phyloP scores from a whole-genome alignment of 2,888 invertebrate species.

The Cephus pulcher region DNA sequence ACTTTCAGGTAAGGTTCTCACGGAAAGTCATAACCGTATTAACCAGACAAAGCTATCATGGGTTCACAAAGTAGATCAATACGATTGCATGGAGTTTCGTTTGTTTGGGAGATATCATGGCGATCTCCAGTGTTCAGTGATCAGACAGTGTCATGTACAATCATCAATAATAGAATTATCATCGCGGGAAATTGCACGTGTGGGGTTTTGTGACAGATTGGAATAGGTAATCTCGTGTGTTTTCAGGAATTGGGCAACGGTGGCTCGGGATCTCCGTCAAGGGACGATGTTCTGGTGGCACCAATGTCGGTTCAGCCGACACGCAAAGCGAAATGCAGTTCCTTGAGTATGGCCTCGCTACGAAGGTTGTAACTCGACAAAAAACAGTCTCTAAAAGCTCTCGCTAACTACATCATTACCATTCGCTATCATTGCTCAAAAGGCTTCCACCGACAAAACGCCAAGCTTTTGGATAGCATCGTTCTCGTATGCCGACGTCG shows the following conservation, averaged over 20 bases:
- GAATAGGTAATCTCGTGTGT: slow-evolving; percentile 31
- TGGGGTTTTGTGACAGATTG: not conserved
- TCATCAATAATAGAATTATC: not conserved
- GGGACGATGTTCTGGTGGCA: slow-evolving; percentile 76
- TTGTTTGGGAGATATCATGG: not conserved
- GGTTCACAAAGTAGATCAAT: not conserved
- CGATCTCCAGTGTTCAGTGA: not conserved
- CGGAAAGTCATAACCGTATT: not conserved
- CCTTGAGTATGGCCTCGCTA: slow-evolving; percentile 75
- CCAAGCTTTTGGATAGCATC: not conserved
- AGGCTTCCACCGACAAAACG: slow-evolving; percentile 17
- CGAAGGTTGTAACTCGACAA: slow-evolving; percentile 74
- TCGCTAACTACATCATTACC: slow-evolving; percentile 18
- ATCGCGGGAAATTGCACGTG: not conserved
- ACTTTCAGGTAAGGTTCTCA: not conserved
- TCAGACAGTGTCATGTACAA: not conserved
- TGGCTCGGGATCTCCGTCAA: slow-evolving; percentile 70
- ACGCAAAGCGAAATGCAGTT: slow-evolving; percentile 79
- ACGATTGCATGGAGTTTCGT: not conserved
- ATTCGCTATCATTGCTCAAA: slow-evolving; percentile 27
- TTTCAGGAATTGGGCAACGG: slow-evolving; percentile 78
- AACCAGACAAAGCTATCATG: not conserved
- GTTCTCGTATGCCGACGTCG: not conserved
- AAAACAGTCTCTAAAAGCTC: slow-evolving; percentile 3
- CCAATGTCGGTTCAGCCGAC: slow-evolving; percentile 89